Percentiles rank a stretch among this genome's conserved stretches.
Conservation (phyloP, 2,888 invertebrate species). For the Netelia inedita region DNA sequence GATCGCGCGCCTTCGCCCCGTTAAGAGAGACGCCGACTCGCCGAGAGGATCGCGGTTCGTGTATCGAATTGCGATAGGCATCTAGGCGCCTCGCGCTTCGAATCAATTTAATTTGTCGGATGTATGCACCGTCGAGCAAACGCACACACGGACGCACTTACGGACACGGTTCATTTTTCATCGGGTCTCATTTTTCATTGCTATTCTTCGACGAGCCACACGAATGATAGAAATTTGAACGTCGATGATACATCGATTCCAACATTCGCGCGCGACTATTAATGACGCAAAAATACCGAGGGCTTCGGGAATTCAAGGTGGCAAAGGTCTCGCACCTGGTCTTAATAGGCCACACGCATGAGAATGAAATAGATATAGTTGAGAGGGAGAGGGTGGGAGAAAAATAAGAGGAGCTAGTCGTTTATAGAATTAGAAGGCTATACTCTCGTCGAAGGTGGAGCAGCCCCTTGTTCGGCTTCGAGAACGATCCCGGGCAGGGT, state of each 20-base stretch:
- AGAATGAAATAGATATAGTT: constrained; percentile 55
- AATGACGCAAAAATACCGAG: constrained; percentile 25
- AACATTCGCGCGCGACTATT: not conserved
- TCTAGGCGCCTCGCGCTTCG: constrained; percentile 63
- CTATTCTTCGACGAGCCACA: not conserved
- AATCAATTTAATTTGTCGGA: constrained; percentile 57
- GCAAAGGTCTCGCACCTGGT: constrained; percentile 67
- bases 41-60: constrained; percentile 15
- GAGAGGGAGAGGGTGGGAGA: constrained; percentile 4
- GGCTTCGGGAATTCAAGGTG: constrained; percentile 56
- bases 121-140: constrained; percentile 22
- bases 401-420: constrained; percentile 27
- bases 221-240: not conserved
- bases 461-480: not conserved
- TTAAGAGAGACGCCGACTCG: constrained; percentile 5
- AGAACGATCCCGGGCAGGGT: not conserved
- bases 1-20: constrained; percentile 41
- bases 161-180: constrained; percentile 10
- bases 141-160: constrained; percentile 8
- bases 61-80: constrained; percentile 66
- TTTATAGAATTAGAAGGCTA: constrained; percentile 54
- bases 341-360: constrained; percentile 68
- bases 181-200: not conserved
- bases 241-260: not conserved
- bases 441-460: not conserved